Base-by-base conservation (phyloP, 1,140 invertebrate species). In the Macrotrachela quadricornifera region DNA sequence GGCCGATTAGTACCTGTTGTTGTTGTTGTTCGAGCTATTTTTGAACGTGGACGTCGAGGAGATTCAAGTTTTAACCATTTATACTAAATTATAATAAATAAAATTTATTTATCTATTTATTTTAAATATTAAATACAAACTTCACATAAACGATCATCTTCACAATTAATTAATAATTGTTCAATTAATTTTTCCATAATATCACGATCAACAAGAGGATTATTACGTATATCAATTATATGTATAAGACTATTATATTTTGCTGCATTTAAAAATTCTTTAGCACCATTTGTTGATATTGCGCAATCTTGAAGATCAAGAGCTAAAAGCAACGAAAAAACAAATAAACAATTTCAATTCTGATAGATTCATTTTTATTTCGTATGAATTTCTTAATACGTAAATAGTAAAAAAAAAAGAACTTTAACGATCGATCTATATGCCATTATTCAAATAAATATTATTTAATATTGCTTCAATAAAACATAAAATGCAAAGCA, bases 261-360 rank as follows among this genome's bases (percentile, higher is more conserved):
- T 0, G 82, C 60, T 6, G 80, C 67, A 37, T 79, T 73, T 10
- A 80, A 52, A 21, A 82, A 69, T 16, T 73, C 59, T 13, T 69
- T 65, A 0, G 71, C 74, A 10, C 78, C 74, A 3, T 64, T 64
- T 46, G 79, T 76, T 0, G 77, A 76, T 10, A 83, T 62, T 0
- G 79, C 79, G 60, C 80, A 82, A 51, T 76, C 74, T 59, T 82
- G 81, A 17, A 83, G 59, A 61, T 83, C 81, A 30, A 84, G 53
- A 0, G 81, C 81, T 75, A 78, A 75, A 51, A 80, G 16, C 49
- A 4, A 30, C 2, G 11, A 15, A 38, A 30, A 49, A 10, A 10
- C 8, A 49, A 11, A 15, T 30, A 49, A 30, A 30, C 21, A 30
- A 30, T n/a, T n/a, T n/a, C n/a, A n/a, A n/a, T n/a, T n/a, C 21